Conservation (phyloP, 2,797 vertebrate species). For the Amazona finschi region DNA sequence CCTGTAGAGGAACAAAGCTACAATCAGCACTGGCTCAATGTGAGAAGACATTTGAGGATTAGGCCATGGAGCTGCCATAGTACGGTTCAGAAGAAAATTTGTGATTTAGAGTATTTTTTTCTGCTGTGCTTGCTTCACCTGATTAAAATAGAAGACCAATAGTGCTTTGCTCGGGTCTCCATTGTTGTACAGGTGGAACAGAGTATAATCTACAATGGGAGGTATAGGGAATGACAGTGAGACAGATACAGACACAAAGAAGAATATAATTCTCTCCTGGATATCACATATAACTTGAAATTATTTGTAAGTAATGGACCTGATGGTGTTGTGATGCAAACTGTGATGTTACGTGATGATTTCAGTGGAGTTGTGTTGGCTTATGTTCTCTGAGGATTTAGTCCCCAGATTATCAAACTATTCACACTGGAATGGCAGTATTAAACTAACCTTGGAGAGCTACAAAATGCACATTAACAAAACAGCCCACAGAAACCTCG, state of each 20-base stretch:
- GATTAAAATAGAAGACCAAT: neutral
- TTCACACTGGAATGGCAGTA: neutral
- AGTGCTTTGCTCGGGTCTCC: neutral
- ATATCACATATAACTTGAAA: conserved; percentile 6
- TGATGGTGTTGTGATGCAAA: conserved; percentile 2
- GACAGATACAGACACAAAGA: neutral
- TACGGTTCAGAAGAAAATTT: neutral
- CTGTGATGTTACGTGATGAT: neutral
- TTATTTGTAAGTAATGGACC: neutral
- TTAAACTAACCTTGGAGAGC: conserved; percentile 17
- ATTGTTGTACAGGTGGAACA: neutral
- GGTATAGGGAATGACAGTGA: neutral
- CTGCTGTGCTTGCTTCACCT: neutral
- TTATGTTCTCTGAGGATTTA: conserved; percentile 24
- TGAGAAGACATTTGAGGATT: neutral
- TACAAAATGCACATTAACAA: neutral
- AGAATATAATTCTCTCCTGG: neutral
- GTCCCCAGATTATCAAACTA: conserved; percentile 11
- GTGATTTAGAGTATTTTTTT: neutral
- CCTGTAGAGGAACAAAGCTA: neutral
- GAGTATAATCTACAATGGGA: neutral
- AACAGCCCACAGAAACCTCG: neutral
- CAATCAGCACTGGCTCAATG: fast-evolving
- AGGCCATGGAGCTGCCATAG: neutral
- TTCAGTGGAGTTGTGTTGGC: neutral